These are phyloP conservation scores for Oligia fasciuncula DNA, from an alignment of 2,888 invertebrate species.

Conservation along the genomic window DNA sequence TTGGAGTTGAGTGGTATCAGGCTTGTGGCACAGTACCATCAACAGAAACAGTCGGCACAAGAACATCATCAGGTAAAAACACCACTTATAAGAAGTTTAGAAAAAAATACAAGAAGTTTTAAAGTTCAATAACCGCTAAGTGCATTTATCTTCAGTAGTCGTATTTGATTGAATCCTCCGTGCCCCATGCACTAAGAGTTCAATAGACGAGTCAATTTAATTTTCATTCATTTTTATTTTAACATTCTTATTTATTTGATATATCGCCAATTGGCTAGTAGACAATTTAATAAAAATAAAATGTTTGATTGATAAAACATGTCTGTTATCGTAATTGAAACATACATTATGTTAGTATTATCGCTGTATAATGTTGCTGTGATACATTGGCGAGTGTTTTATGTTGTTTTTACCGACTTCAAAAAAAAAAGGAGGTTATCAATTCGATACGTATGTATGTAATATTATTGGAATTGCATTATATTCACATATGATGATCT, in stretches of 20 bases:
- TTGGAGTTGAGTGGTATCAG: slow-evolving; percentile 92
- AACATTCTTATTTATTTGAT: slow-evolving; percentile 28
- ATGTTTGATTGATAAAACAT: slow-evolving; percentile 48
- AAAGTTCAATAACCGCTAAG: slow-evolving; percentile 15
- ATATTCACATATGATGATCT: too few species aligned
- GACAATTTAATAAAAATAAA: slow-evolving; percentile 32
- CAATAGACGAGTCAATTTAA: neutral
- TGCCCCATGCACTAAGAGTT: neutral
- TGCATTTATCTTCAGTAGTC: slow-evolving; percentile 14
- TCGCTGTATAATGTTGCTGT: slow-evolving; percentile 32
- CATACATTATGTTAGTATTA: slow-evolving; percentile 46
- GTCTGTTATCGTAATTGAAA: slow-evolving; percentile 45
- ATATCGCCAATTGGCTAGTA: slow-evolving; percentile 10
- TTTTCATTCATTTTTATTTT: neutral
- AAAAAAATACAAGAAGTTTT: neutral
- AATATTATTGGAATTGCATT: too few species aligned
- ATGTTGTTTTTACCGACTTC: slow-evolving; percentile 44
- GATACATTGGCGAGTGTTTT: slow-evolving; percentile 27
- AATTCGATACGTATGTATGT: too few species aligned
- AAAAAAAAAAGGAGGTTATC: too few species aligned
- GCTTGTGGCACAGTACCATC: slow-evolving; percentile 88
- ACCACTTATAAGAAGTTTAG: neutral
- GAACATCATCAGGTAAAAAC: slow-evolving; percentile 54
- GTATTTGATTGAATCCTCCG: slow-evolving; percentile 14
- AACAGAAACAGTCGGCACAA: slow-evolving; percentile 69